phyloP scores from a whole-genome alignment of 1,140 invertebrate genomes.

The Stegodyphus mimosarum region DNA sequence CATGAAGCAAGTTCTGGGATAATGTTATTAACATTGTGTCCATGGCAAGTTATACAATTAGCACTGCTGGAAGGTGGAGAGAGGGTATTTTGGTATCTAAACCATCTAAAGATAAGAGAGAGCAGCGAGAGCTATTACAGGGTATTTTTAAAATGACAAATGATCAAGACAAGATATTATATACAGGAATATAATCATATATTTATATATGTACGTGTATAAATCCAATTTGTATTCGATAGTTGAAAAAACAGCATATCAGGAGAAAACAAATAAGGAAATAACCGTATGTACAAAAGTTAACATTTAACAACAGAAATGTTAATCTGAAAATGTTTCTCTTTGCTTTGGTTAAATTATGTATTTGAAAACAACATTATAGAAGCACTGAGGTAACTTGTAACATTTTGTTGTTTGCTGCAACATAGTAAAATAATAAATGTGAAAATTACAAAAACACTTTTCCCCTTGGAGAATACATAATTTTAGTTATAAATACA shows the following conservation, averaged over 20 bases:
- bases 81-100: conserved; percentile 10
- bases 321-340: neutral
- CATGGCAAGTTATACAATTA: neutral
- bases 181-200: conserved; percentile 51
- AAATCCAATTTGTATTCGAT: conserved; percentile 44
- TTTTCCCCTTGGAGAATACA: neutral
- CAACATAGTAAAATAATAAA: conserved; percentile 16
- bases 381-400: conserved; percentile 44
- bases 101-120: conserved; percentile 33
- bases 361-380: conserved; percentile 3
- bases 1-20: neutral
- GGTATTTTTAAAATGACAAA: conserved; percentile 41
- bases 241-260: conserved; percentile 15
- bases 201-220: conserved; percentile 47
- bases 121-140: conserved; percentile 45
- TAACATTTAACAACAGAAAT: conserved; percentile 22
- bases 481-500: conserved; percentile 56
- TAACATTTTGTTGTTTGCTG: conserved; percentile 19
- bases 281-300: conserved; percentile 9
- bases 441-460: conserved; percentile 36
- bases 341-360: neutral
- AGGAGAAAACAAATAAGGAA: conserved; percentile 21
- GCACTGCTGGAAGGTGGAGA: neutral
- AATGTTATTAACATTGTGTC: neutral
- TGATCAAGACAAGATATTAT: conserved; percentile 53